Base-by-base conservation (phyloP, 2,113 vertebrate genomes). In the Lophura nycthemera region DNA sequence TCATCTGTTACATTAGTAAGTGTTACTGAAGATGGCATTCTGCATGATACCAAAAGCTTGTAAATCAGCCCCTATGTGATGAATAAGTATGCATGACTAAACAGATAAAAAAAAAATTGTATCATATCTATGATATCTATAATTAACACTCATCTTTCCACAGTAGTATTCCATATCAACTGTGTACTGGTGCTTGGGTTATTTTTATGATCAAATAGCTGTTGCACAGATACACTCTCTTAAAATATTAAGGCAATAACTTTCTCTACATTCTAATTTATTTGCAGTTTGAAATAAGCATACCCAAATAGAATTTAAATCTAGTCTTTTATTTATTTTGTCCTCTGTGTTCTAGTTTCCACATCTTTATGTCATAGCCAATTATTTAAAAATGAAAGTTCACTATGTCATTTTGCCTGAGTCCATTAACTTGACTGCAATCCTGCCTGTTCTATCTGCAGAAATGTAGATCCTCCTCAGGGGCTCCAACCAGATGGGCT, bases 401-500 rank as follows among this genome's bases (percentile, higher is more conserved):
- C 87, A 52, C n/a, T 6, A 6, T 82, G 60, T 83, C 78, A 74
- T 77, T 90, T 93, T 89, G 47, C 65, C 89, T 15, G 6, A 8
- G 0, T 73, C 64, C 69, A 30, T 89, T 93, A 89, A 73, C 24
- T 93, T 71, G 50, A 80, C 38, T 60, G 21, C 54, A 63, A 11
- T 73, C 38, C 66, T 82, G 40, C 48, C 34, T 82, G 7, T 38
- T 93, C 82, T 40, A 47, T 86, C 57, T 87, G 59, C 19, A 93
- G 57, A 93, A 87, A 40, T 0, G 0, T 80, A 73, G 42, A 77
- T 89, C 17, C 13, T 92, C 82, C 43, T 89, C 42, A 71, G 72
- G 67, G 45, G 90, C 94, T 92, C 75, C 67, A 89, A 25, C 11
- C 84, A 96, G 82, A 93, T 92, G 89, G 92, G 22, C 75, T 83